Evolutionary conservation across 64 coral and sea anemone species (phyloP), one percentile per base, ranked within the genome.

Genomic region (Pocillopora verrucosa): DNA sequence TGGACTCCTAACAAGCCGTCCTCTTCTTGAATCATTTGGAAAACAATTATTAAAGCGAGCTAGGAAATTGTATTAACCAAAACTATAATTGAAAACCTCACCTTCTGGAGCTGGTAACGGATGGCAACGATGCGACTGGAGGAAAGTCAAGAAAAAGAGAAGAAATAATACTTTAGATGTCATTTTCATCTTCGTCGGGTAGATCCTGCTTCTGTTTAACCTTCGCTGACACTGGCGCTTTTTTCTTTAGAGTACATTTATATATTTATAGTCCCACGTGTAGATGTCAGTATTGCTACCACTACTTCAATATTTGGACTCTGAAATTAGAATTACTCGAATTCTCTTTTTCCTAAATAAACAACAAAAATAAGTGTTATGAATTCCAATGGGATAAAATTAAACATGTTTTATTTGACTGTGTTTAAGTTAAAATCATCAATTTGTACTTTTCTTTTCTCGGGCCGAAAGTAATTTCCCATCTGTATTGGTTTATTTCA

Each of bases 291-390:
- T 25, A 24, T 51, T 51, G 41, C 41, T 51, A 51, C 41, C 41
- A 4, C 41, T 4, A 51, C 41, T 51, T 51, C 41, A 51, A 51
- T 51, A 51, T 51, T 51, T 0, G 41, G 41, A 51, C 61, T 17
- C 24, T 70, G n/a, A 70, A 24, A 25, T 70, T 70, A 70, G 67
- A 70, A 70, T 70, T 24, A 70, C 67, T 70, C 67, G 67, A 70
- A 70, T 70, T 20, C 67, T 70, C 67, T 0, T 25, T 24, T 70
- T 20, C 11, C n/a, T 11, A 70, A 24, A 70, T 70, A 30, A 24
- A 70, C 25, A 70, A 24, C 67, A 70, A 70, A 20, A 11, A 70
- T 20, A n/a, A 4, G 22, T 16, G 5, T 24, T 25, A 69, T 70
- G 67, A 20, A 7, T 25, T 70, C 1, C 6, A 70, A 11, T 70